Conservation (phyloP, 2,888 invertebrate species). For the Papilio demoleus region DNA sequence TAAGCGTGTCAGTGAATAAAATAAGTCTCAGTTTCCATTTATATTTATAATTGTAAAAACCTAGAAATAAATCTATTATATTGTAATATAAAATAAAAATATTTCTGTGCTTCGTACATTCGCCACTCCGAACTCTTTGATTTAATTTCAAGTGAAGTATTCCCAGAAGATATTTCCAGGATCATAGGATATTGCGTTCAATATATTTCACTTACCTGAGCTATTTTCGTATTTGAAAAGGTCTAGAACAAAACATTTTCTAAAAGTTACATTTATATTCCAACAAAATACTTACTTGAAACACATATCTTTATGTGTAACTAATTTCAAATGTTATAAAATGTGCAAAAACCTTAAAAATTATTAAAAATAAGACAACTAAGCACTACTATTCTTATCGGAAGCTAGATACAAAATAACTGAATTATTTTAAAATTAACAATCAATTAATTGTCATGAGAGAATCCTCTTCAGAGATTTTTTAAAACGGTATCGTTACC, state of each 20-base stretch:
- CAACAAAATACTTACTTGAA: background rate
- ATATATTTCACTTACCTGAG: slow-evolving; percentile 4
- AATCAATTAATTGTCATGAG: background rate
- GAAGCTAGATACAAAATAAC: no score
- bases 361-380: background rate
- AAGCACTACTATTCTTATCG: no score
- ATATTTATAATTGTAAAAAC: no score
- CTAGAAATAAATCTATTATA: no score
- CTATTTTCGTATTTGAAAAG: background rate
- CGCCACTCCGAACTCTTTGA: background rate
- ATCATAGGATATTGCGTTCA: background rate
- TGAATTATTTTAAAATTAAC: background rate
- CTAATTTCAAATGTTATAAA: background rate
- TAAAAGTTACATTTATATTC: background rate
- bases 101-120: no score
- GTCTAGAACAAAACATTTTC: background rate
- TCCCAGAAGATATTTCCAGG: background rate
- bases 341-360: background rate
- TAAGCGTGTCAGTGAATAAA: no score
- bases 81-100: no score
- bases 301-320: background rate
- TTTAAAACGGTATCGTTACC: background rate
- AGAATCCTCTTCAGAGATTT: background rate
- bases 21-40: no score
- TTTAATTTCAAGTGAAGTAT: background rate